Percentiles rank a stretch among this genome's conserved stretches.
phyloP scores from a whole-genome alignment of 1,140 invertebrate species.

The Dryas iulia region DNA sequence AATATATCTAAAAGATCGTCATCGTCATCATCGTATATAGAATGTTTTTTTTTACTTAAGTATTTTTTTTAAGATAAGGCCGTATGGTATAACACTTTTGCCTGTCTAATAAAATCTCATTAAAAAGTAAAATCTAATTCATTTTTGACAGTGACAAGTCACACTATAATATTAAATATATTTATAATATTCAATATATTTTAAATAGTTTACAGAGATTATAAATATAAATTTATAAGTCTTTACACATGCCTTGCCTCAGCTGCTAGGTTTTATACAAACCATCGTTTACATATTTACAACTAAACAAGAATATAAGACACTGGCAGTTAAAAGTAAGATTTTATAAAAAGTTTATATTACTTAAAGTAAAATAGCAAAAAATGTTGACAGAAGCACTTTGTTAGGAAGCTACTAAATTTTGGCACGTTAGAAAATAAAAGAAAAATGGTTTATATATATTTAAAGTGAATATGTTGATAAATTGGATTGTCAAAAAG shows the following conservation, averaged over 20 bases:
- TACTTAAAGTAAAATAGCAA: conserved; percentile 2
- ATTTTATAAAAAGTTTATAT: conserved; percentile 14
- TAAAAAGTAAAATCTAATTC: too few species aligned
- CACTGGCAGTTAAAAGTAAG: conserved; percentile 23
- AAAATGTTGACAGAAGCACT: background rate
- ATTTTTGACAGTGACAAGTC: background rate
- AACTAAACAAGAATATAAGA: conserved; percentile 40
- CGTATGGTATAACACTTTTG: too few species aligned
- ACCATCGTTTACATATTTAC: conserved; percentile 52
- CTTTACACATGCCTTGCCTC: conserved; percentile 51
- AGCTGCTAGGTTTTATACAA: conserved; percentile 60
- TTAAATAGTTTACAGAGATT: too few species aligned
- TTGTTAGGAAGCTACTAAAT: conserved; percentile 6
- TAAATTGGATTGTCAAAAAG: too few species aligned
- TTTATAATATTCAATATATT: too few species aligned
- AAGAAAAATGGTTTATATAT: too few species aligned
- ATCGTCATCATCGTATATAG: too few species aligned
- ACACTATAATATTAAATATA: too few species aligned
- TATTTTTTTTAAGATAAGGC: too few species aligned
- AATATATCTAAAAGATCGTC: too few species aligned
- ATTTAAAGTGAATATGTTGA: background rate
- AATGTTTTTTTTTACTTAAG: too few species aligned
- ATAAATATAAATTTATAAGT: conserved; percentile 4
- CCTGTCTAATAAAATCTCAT: too few species aligned
- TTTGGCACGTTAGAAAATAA: conserved; percentile 52